phyloP scores from a whole-genome alignment of 2,113 vertebrate genomes.

The Calonectris borealis region DNA sequence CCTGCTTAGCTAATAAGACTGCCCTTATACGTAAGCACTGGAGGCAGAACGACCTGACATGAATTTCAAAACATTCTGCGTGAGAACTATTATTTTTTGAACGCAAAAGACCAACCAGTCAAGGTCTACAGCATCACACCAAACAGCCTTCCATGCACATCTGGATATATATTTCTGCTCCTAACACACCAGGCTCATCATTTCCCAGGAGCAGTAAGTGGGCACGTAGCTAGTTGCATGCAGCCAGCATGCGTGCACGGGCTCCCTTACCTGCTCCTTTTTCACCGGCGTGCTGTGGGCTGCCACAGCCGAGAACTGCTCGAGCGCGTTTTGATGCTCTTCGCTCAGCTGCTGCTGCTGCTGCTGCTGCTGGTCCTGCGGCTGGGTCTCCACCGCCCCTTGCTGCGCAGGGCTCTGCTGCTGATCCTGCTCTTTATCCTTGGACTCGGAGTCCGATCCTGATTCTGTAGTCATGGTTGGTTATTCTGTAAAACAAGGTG shows the following conservation, averaged over 20 bases:
- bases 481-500: slow-evolving; percentile 79
- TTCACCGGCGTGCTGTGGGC: slow-evolving; percentile 85
- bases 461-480: slow-evolving; percentile 94
- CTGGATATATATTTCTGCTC: rapidly evolving
- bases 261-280: slow-evolving; percentile 70
- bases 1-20: neutral
- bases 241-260: rapidly evolving
- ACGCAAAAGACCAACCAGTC: rapidly evolving
- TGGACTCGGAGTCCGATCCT: slow-evolving; percentile 86
- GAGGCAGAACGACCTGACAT: neutral
- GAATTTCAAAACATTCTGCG: neutral
- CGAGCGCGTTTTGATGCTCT: slow-evolving; percentile 69
- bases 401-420: slow-evolving; percentile 69
- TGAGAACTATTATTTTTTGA: neutral
- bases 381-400: slow-evolving; percentile 23
- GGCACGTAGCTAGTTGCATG: rapidly evolving
- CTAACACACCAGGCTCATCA: rapidly evolving
- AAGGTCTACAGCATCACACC: neutral
- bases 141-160: rapidly evolving
- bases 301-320: slow-evolving; percentile 81
- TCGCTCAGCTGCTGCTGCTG: slow-evolving; percentile 1
- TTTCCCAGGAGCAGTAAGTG: neutral
- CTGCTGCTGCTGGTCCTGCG: neutral
- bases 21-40: neutral
- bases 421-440: slow-evolving; percentile 83